Percentiles rank a stretch among this genome's conserved stretches.
Evolutionary conservation across 2,113 vertebrate genomes (phyloP).

Genomic region (Melozone crissalis): DNA sequence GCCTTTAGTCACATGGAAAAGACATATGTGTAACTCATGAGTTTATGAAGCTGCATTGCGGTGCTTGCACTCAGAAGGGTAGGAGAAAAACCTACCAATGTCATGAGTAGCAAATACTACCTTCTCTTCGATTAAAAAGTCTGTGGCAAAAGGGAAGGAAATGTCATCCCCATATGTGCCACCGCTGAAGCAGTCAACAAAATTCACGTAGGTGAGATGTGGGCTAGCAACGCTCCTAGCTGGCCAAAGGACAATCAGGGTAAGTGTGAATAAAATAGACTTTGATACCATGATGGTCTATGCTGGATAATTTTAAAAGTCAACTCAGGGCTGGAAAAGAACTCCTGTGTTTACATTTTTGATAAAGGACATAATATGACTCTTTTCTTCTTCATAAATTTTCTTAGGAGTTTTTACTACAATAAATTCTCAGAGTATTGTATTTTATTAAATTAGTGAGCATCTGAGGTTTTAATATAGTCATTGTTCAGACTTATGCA

Average conservation of each 20-base stretch:
- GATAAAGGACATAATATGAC: background rate
- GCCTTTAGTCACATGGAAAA: background rate
- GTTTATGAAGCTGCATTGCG: background rate
- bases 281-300: background rate
- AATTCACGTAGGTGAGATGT: background rate
- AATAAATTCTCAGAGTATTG: background rate
- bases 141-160: background rate
- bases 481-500: background rate
- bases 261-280: background rate
- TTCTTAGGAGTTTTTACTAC: background rate
- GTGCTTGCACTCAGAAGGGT: background rate
- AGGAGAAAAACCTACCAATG: background rate
- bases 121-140: background rate
- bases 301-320: background rate
- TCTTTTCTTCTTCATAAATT: background rate
- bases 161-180: fast-evolving
- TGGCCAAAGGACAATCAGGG: background rate
- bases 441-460: background rate
- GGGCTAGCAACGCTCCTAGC: background rate
- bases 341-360: background rate
- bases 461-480: background rate
- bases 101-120: background rate
- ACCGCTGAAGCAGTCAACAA: background rate
- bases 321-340: background rate
- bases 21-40: background rate